Percentiles rank a stretch among this genome's conserved stretches.
Conservation (phyloP, 2,888 invertebrate genomes). For the Cheilosia grossa region DNA sequence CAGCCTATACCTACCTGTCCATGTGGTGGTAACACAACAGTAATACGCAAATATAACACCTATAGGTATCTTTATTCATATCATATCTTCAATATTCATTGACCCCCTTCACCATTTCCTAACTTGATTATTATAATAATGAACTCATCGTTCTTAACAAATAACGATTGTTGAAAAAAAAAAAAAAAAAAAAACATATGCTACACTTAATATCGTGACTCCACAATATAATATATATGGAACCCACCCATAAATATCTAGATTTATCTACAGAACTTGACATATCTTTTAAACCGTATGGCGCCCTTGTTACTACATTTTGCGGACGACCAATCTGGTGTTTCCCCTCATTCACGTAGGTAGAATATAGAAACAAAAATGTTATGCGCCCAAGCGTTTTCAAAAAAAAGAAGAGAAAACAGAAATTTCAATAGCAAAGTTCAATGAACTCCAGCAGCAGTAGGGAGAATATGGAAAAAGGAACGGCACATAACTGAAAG, state of each 20-base stretch:
- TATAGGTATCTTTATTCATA: no score
- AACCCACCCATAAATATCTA: background rate
- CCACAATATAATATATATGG: background rate
- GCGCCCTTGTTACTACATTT: conserved; percentile 74
- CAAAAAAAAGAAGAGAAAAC: conserved; percentile 26
- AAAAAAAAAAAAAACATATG: conserved; percentile 3
- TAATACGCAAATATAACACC: no score
- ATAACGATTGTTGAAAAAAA: no score
- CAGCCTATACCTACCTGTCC: no score
- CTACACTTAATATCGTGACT: background rate
- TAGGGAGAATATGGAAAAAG: conserved; percentile 35
- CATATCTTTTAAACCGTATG: conserved; percentile 54
- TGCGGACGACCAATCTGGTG: conserved; percentile 46
- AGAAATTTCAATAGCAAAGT: conserved; percentile 69
- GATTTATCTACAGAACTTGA: conserved; percentile 10
- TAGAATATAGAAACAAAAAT: conserved; percentile 35
- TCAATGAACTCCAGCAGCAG: conserved; percentile 55
- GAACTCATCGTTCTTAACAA: no score
- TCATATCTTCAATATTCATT: no score
- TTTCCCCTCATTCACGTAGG: conserved; percentile 60
- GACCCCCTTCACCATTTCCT: no score
- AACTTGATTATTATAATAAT: no score
- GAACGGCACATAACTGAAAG: conserved; percentile 21
- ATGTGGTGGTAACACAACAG: no score
- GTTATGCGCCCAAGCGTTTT: conserved; percentile 51